Conservation (phyloP, 2,797 vertebrate genomes). For the Aplochiton taeniatus region DNA sequence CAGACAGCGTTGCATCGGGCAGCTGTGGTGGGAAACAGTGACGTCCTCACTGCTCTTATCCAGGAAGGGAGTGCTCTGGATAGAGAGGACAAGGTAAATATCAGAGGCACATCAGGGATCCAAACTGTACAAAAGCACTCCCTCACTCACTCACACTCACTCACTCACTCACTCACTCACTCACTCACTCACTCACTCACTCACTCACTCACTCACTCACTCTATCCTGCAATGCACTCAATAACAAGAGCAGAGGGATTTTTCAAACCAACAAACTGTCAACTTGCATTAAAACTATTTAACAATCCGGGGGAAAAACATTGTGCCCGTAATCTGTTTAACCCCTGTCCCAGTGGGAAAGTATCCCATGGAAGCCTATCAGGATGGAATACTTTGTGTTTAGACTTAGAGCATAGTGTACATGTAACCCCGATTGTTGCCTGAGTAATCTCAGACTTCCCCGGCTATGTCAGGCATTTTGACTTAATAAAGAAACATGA, state of each 20-base stretch:
- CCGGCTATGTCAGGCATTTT: constrained; percentile 9
- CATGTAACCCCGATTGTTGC: not conserved
- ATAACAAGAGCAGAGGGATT: not conserved
- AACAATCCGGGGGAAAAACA: constrained; percentile 26
- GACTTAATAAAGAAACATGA: not conserved
- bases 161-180: not conserved
- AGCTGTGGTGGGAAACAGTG: constrained; percentile 87
- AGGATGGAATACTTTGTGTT: not conserved
- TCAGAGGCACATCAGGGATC: not conserved
- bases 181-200: constrained; percentile 13
- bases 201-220: constrained; percentile 5
- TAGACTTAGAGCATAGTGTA: not conserved
- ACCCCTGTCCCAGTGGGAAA: not conserved
- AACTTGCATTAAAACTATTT: constrained; percentile 24
- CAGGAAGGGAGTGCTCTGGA: constrained; percentile 94
- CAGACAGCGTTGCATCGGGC: constrained; percentile 94
- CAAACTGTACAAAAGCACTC: not conserved
- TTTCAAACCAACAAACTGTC: constrained; percentile 19
- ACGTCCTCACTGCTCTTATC: constrained; percentile 85
- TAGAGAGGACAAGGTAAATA: constrained; percentile 91
- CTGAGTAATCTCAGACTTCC: not conserved
- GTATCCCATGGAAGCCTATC: not conserved
- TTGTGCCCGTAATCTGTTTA: constrained; percentile 31
- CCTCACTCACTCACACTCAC: not conserved
- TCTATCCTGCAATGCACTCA: constrained; percentile 3